Evolutionary conservation across 2,888 invertebrate genomes (phyloP), one percentile per base, ranked within the genome.

Genomic region (Pachydiplax longipennis): DNA sequence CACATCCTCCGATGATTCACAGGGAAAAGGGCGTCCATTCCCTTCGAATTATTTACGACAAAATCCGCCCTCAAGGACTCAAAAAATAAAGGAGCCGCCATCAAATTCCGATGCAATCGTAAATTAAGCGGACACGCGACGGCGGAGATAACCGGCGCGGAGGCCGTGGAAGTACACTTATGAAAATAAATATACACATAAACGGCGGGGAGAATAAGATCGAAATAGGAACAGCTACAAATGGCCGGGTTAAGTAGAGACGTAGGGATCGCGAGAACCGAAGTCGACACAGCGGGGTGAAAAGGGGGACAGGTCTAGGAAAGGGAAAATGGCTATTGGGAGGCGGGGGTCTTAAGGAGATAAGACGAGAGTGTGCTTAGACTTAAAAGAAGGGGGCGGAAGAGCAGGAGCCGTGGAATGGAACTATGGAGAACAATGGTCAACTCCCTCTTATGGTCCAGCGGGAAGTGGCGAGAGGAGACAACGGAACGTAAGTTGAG

Each of bases 381-480:
- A 73, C 25, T 73, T 73, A 73, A 73, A 73, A 73, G 73, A 73
- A 73, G 73, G 73, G 73, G 73, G 73, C 73, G 73, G 73, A 73
- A 73, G 73, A 25, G 73, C 73, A 31, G 73, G 73, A 73, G 73
- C 73, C 10, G 25, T 2, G 82, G 82, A 44, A 48, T 40, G 82
- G 48, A 82, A 82, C 44, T 48, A 48, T 44, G 73, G 82, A 40
- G 82, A 82, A 82, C 82, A 82, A 82, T 82, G 82, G 82, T 22
- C 40, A 82, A 82, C 82, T 25, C 82, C 82, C 82, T 82, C n/a
- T 82, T 48, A 48, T 48, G 82, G 44, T 82, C 82, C n/a, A 40
- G 82, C 82, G 82, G 25, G 82, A 82, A 82, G 82, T 48, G 44
- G 48, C 82, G 82, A 48, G 82, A 44, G 44, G 82, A 48, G 44